These are phyloP conservation scores for Apodemia mormo DNA, from an alignment of 2,888 invertebrate species.

Conservation along the genomic window DNA sequence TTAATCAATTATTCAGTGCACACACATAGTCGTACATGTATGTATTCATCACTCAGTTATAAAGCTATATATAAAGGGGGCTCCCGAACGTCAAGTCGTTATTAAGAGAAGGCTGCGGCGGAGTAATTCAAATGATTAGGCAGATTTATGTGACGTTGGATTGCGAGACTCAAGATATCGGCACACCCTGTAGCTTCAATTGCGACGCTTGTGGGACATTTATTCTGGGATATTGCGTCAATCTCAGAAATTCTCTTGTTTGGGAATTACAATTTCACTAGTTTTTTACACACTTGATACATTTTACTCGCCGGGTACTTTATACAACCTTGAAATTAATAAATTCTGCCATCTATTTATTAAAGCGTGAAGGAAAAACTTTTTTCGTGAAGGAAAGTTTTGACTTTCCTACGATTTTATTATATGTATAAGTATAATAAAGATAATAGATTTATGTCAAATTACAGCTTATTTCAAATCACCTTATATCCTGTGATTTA, in stretches of 20 bases:
- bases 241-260: conserved; percentile 6
- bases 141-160: conserved; percentile 56
- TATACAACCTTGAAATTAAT: no score
- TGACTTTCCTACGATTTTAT: no score
- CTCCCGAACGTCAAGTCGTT: conserved; percentile 12
- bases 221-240: conserved; percentile 12
- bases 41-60: background rate
- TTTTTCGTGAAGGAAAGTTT: no score
- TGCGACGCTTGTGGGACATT: conserved; percentile 16
- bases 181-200: conserved; percentile 24
- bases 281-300: background rate
- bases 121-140: conserved; percentile 68
- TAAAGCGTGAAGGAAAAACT: no score
- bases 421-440: no score
- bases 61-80: conserved; percentile 14
- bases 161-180: conserved; percentile 35
- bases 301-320: no score
- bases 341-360: no score
- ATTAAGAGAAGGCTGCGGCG: conserved; percentile 27
- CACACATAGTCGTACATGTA: no score
- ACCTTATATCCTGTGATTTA: no score
- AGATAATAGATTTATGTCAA: no score
- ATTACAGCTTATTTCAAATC: no score
- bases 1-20: no score
- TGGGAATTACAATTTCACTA: background rate